These are phyloP conservation scores for Drosophila sp. DNA, from an alignment of 1,140 invertebrate species.

Conservation along the genomic window DNA sequence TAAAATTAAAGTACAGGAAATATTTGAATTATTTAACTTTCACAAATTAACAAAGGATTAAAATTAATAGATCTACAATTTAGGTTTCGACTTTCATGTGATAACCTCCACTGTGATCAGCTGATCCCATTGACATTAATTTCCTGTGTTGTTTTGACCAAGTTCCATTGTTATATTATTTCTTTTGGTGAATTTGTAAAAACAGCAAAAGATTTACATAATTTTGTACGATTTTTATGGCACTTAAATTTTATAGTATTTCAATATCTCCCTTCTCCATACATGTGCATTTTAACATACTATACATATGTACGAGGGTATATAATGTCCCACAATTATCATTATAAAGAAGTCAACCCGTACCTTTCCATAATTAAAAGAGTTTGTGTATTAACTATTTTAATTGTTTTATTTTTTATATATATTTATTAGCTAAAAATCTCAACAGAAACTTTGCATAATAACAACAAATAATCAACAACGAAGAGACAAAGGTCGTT, in stretches of 20 bases:
- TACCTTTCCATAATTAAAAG: constrained; percentile 29
- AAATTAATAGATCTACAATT: neutral
- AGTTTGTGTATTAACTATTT: constrained; percentile 52
- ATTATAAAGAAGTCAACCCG: neutral
- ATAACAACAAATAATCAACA: constrained; percentile 80
- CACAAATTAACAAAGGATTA: too few relatives aligned
- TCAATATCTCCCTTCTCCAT: constrained; percentile 13
- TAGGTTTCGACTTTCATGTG: neutral
- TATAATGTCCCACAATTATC: constrained; percentile 15
- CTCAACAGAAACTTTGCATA: constrained; percentile 80
- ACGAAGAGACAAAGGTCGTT: constrained; percentile 50
- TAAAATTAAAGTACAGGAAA: too few relatives aligned
- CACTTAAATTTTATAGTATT: constrained; percentile 27
- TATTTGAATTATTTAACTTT: too few relatives aligned
- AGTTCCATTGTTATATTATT: constrained; percentile 29
- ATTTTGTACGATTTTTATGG: constrained; percentile 23
- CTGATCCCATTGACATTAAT: constrained; percentile 19
- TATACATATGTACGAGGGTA: neutral
- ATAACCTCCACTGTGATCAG: neutral
- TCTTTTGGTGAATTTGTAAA: constrained; percentile 17
- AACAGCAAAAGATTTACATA: constrained; percentile 27
- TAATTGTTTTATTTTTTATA: constrained; percentile 50
- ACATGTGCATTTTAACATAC: neutral
- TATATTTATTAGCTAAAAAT: constrained; percentile 75
- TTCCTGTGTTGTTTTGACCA: constrained; percentile 2